A percentile compares a stretch with the other conserved stretches of the same genome.
These are phyloP conservation scores for Drosophila siamana DNA, from an alignment of 2,888 invertebrate species.

Conservation along the genomic window DNA sequence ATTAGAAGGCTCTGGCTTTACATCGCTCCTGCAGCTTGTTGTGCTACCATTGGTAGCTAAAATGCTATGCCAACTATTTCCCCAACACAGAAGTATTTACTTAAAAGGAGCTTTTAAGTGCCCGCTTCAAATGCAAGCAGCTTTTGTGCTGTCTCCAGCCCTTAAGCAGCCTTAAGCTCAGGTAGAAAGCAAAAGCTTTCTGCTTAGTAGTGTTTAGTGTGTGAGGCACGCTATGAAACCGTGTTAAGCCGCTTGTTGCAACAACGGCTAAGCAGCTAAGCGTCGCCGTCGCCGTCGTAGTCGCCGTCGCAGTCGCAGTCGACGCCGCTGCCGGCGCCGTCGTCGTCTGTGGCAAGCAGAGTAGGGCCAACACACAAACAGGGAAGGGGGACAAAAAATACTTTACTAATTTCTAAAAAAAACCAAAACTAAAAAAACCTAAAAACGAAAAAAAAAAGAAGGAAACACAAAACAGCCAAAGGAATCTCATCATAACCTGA, in stretches of 20 bases:
- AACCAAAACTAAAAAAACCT: constrained; percentile 26
- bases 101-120: background rate
- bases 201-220: background rate
- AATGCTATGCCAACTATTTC: too few relatives aligned
- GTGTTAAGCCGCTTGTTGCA: constrained; percentile 74
- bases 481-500: constrained; percentile 23
- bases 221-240: constrained; percentile 26
- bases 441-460: constrained; percentile 52
- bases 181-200: constrained; percentile 8
- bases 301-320: background rate
- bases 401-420: constrained; percentile 65
- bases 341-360: constrained; percentile 5
- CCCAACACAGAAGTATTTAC: too few relatives aligned
- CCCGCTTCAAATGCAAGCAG: background rate
- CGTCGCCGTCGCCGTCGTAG: constrained; percentile 3
- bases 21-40: too few relatives aligned
- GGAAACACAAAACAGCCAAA: constrained; percentile 37
- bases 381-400: constrained; percentile 27
- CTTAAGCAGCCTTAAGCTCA: background rate
- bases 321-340: constrained; percentile 1
- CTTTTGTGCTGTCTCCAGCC: too few relatives aligned
- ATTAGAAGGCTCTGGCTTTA: too few relatives aligned
- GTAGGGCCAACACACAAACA: background rate
- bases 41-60: too few relatives aligned
- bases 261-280: constrained; percentile 61